Conservation (phyloP, 2,113 vertebrate species). For the Mandrillus leucophaeus region DNA sequence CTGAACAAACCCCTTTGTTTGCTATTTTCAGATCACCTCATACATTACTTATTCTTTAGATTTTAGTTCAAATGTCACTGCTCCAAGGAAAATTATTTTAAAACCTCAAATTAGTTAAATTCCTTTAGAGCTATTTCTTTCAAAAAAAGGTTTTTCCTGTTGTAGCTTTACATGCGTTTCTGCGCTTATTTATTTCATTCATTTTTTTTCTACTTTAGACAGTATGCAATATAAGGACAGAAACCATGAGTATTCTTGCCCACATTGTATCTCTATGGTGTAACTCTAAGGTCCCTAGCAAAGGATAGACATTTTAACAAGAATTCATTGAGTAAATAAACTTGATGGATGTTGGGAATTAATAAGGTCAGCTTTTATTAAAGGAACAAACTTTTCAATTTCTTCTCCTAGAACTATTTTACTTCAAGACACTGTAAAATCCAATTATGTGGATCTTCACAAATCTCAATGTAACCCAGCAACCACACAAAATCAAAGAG, state of each 20-base stretch:
- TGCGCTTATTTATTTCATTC: background rate
- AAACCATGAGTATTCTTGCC: background rate
- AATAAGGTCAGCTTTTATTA: background rate
- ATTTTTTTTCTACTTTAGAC: background rate
- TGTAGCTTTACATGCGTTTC: background rate
- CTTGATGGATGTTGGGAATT: background rate
- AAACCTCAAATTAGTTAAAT: background rate
- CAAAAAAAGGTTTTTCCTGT: background rate
- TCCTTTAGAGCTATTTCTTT: background rate
- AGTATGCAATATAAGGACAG: background rate
- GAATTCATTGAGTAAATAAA: background rate
- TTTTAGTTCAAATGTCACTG: background rate
- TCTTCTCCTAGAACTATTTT: conserved; percentile 11
- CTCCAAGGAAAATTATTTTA: background rate
- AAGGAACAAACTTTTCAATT: background rate
- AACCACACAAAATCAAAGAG: background rate
- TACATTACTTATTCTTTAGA: background rate
- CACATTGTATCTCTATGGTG: background rate
- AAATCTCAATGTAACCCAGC: background rate
- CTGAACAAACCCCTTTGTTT: background rate
- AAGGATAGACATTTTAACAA: background rate
- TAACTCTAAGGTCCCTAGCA: background rate
- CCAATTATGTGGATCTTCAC: background rate
- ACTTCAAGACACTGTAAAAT: background rate
- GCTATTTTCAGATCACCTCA: background rate